Evolutionary conservation across 2,113 vertebrate genomes (phyloP), one percentile per base, ranked within the genome.

Genomic region (Nymphicus hollandicus): DNA sequence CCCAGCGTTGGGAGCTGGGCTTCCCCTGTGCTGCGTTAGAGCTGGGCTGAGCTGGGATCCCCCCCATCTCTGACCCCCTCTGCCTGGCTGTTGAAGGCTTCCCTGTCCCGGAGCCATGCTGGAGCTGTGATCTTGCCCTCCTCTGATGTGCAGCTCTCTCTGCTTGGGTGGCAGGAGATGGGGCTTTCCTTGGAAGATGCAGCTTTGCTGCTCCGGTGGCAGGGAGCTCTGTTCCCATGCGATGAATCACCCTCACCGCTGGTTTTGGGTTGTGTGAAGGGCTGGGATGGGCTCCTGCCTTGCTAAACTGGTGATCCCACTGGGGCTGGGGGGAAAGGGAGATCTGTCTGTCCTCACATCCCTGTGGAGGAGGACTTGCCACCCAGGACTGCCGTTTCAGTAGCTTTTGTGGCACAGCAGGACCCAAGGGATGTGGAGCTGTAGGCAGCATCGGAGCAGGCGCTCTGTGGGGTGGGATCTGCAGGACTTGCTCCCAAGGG

Each of bases 1-100:
- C 39, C 2, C 20, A 35, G 56, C 9, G 6, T 11, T 6, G 13
- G 64, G 44, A 71, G 86, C 80, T 52, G 49, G 33, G 13, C 56
- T 81, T 58, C 22, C 49, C 37, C 25, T 0, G 0, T 6, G 58
- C 50, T 23, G 31, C 7, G 14, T 13, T 33, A 11, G 0, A 1
- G 37, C 4, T 35, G 1, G 68, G n/a, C 17, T 8, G 20, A 43
- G 33, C 65, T 28, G 68, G 58, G 66, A 2, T 61, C 44, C 41
- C 41, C 43, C 44, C 35, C 7, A 0, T 4, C 17, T 24, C 47
- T 29, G n/a, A 11, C 7, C 11, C 12, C 3, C 33, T 60, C 58
- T 52, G 65, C 68, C 33, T 1, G 3, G 17, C 58, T 52, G 7
- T 3, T 39, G 56, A 33, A 69, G 44, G 47, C 13, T 49, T 7